These are phyloP conservation scores for Balearica regulorum DNA, from an alignment of 2,797 vertebrate genomes.

Conservation along the genomic window DNA sequence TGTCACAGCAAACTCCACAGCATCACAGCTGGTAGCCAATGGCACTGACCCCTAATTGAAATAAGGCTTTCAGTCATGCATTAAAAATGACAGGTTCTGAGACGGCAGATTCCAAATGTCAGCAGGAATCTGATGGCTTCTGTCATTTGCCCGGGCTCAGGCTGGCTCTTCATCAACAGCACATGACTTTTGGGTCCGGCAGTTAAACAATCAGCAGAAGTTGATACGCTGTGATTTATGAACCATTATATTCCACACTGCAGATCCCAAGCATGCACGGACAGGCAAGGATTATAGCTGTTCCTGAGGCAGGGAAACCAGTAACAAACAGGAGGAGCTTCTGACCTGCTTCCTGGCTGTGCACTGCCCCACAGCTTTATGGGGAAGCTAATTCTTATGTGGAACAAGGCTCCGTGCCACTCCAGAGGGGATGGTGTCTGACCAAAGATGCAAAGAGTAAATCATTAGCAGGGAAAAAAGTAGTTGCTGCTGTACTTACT, in stretches of 20 bases:
- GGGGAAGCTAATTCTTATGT: neutral
- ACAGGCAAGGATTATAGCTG: neutral
- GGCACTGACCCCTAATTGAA: slow-evolving; percentile 23
- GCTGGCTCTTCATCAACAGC: neutral
- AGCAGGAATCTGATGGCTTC: slow-evolving; percentile 6
- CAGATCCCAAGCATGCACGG: neutral
- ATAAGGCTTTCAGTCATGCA: slow-evolving; percentile 18
- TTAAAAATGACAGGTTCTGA: neutral
- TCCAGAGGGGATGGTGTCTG: neutral
- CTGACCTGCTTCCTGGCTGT: neutral
- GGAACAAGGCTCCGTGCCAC: neutral
- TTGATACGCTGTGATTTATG: neutral
- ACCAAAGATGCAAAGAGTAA: neutral
- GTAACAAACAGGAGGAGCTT: neutral
- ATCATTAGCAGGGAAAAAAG: neutral
- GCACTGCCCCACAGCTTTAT: neutral
- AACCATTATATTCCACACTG: neutral
- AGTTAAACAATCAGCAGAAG: neutral
- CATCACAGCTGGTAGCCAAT: slow-evolving; percentile 43
- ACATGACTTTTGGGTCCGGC: neutral
- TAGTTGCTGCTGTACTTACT: neutral
- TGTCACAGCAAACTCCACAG: slow-evolving; percentile 29
- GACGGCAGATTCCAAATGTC: neutral
- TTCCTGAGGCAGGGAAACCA: neutral
- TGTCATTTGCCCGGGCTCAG: neutral